Evolutionary conservation across 2,888 invertebrate genomes (phyloP).

Genomic region (Rotaria socialis): DNA sequence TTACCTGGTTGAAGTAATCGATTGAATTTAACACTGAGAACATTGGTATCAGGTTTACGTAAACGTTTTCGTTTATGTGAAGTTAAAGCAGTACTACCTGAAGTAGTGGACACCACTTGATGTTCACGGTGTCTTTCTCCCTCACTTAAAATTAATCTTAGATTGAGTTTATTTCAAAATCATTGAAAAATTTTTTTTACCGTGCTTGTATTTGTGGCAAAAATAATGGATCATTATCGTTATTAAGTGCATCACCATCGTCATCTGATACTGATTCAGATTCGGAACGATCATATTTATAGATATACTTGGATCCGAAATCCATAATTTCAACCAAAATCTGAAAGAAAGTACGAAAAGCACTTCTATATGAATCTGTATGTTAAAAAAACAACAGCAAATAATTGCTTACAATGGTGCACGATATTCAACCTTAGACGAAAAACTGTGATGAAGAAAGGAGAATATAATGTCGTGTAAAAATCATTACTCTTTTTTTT

Average conservation of each 20-base stretch:
- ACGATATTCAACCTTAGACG: too few species aligned
- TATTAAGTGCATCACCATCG: background rate
- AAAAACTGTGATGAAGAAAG: too few species aligned
- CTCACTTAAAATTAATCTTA: background rate
- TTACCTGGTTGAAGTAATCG: conserved; percentile 23
- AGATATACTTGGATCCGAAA: conserved; percentile 28
- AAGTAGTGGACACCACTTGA: background rate
- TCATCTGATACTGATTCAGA: background rate
- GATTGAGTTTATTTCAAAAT: background rate
- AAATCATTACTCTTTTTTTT: background rate
- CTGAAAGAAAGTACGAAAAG: background rate
- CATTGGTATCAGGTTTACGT: conserved; percentile 42
- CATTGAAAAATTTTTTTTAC: background rate
- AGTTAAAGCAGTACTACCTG: background rate
- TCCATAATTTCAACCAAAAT: background rate
- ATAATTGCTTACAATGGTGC: too few species aligned
- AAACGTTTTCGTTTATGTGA: background rate
- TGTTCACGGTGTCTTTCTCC: background rate
- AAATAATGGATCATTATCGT: background rate
- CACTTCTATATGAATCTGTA: too few species aligned
- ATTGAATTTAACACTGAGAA: conserved; percentile 40
- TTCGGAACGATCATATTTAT: background rate
- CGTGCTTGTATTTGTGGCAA: background rate
- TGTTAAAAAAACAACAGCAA: too few species aligned
- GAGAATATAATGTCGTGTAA: too few species aligned